A percentile compares a stretch with the other conserved stretches of the same genome.
Evolutionary conservation across 2,888 invertebrate genomes (phyloP).

Genomic region (Hydriomena furcata): DNA sequence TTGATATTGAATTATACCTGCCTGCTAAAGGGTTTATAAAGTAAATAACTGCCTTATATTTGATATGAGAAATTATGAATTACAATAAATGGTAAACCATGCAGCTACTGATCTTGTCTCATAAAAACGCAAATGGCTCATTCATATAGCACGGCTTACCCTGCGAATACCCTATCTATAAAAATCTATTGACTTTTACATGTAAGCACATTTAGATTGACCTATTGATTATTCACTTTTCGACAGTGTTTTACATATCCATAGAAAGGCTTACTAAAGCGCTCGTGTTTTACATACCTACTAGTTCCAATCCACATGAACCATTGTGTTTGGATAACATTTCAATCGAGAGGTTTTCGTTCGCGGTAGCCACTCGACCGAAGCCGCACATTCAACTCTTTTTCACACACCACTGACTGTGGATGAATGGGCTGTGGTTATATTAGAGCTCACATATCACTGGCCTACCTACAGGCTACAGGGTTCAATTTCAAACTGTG

Average conservation of each 20-base stretch:
- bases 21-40: too few species aligned
- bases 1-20: background rate
- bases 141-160: too few species aligned
- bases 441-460: conserved; percentile 53
- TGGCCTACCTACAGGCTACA: conserved; percentile 27
- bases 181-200: too few species aligned
- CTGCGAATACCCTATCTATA: too few species aligned
- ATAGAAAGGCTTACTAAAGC: conserved; percentile 27
- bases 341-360: conserved; percentile 73
- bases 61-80: too few species aligned
- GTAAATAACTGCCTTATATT: background rate
- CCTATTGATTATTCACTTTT: conserved; percentile 9
- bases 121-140: too few species aligned
- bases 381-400: conserved; percentile 68
- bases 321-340: conserved; percentile 75
- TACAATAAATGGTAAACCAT: too few species aligned
- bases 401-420: conserved; percentile 63
- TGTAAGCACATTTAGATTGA: background rate
- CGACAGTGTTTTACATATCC: conserved; percentile 19
- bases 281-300: conserved; percentile 40
- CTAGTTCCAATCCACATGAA: conserved; percentile 57
- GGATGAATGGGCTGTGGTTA: conserved; percentile 69
- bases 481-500: background rate
- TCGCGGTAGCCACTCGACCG: conserved; percentile 65
- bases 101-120: too few species aligned